Conservation (phyloP, 1,140 invertebrate genomes). For the Venustaconcha ellipsiformis region DNA sequence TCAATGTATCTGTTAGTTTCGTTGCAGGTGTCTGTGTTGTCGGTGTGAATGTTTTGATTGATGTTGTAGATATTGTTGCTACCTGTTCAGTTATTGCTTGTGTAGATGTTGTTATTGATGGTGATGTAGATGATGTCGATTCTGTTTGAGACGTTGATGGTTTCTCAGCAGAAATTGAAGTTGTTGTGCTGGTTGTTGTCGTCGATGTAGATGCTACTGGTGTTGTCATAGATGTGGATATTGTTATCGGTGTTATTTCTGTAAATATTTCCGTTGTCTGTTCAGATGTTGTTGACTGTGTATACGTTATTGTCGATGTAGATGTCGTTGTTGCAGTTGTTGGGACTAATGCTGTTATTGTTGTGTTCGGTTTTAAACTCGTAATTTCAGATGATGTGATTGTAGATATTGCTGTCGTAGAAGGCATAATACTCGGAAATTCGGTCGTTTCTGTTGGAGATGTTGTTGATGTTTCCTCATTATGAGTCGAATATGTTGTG, state of each 20-base stretch:
- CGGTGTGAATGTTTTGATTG: not conserved
- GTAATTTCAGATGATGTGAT: conserved; percentile 1
- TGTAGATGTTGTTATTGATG: not conserved
- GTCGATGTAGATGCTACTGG: not conserved
- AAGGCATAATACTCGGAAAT: not conserved
- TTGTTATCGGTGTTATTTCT: not conserved
- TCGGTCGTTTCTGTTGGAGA: not conserved
- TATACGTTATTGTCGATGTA: not conserved
- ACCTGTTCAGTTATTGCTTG: not conserved
- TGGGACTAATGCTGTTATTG: not conserved
- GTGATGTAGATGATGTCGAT: not conserved
- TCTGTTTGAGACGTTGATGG: not conserved
- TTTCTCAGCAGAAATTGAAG: not conserved
- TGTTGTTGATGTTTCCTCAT: not conserved
- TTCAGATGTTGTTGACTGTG: not conserved
- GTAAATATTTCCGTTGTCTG: conserved; percentile 4
- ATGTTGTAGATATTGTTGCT: not conserved
- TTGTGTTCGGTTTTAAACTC: not conserved
- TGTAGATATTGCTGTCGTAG: conserved; percentile 1
- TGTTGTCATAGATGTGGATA: not conserved
- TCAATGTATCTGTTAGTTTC: not conserved
- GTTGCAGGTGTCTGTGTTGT: not conserved
- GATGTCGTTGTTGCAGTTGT: conserved; percentile 1
- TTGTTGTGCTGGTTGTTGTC: not conserved
- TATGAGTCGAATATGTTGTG: not conserved